phyloP scores from a whole-genome alignment of 2,113 vertebrate genomes.

The Heterochromis multidens region DNA sequence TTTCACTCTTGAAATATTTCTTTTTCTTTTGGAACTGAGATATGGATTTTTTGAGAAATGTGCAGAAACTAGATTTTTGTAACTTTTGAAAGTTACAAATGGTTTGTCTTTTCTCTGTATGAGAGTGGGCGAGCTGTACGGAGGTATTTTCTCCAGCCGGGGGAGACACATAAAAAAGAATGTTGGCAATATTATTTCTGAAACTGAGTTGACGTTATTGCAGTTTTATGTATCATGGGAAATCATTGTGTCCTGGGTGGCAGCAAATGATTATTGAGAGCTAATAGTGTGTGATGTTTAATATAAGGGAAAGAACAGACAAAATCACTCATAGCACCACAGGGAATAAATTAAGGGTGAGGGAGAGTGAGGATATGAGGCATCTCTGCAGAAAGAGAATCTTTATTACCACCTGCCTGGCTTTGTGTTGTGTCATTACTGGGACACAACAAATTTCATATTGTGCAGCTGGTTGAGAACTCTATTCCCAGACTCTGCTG shows the following conservation, averaged over 20 bases:
- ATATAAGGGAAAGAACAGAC: constrained; percentile 82
- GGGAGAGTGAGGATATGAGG: constrained; percentile 79
- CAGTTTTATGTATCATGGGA: constrained; percentile 86
- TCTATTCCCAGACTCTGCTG: constrained; percentile 46
- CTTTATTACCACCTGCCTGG: constrained; percentile 82
- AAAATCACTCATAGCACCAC: constrained; percentile 76
- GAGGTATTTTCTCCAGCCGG: constrained; percentile 65
- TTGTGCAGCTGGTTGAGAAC: constrained; percentile 40
- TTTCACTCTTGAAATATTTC: not conserved
- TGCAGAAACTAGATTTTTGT: constrained; percentile 57
- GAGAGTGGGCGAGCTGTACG: constrained; percentile 22
- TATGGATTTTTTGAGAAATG: constrained; percentile 42
- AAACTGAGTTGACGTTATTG: constrained; percentile 77
- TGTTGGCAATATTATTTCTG: constrained; percentile 78
- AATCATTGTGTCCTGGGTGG: constrained; percentile 85
- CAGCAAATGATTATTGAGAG: constrained; percentile 85
- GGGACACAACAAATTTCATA: constrained; percentile 41
- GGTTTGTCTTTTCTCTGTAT: constrained; percentile 42
- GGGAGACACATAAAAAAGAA: constrained; percentile 72
- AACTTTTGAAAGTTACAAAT: constrained; percentile 67
- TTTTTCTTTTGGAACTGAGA: constrained; percentile 1
- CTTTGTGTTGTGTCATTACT: constrained; percentile 63
- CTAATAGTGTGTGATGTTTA: constrained; percentile 88
- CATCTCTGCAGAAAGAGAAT: constrained; percentile 81
- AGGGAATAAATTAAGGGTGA: constrained; percentile 86